Percentiles rank a stretch among this genome's conserved stretches.
These are phyloP conservation scores for Melipona bicolor DNA, from an alignment of 2,888 invertebrate genomes.

Conservation along the genomic window DNA sequence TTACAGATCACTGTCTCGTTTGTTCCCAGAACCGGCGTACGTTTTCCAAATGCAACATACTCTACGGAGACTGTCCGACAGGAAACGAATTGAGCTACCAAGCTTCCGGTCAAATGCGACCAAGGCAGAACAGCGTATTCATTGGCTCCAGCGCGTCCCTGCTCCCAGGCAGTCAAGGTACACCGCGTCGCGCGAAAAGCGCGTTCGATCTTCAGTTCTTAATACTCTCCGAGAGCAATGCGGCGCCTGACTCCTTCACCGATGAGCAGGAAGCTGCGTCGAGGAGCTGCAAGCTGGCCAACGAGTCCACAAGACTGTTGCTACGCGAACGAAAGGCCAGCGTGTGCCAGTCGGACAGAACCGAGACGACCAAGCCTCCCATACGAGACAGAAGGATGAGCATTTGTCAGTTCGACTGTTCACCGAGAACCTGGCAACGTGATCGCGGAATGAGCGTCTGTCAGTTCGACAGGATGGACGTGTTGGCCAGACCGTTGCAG, in stretches of 20 bases:
- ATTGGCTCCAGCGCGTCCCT: constrained; percentile 89
- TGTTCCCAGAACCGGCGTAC: constrained; percentile 75
- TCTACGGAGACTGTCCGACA: constrained; percentile 86
- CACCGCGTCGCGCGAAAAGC: constrained; percentile 92
- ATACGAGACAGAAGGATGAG: constrained; percentile 75
- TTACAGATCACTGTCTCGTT: neutral
- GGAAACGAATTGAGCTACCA: constrained; percentile 81
- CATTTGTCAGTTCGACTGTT: constrained; percentile 61
- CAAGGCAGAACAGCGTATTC: constrained; percentile 94
- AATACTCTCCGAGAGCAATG: constrained; percentile 85
- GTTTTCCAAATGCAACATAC: constrained; percentile 89
- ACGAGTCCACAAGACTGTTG: constrained; percentile 64
- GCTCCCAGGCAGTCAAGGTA: constrained; percentile 86
- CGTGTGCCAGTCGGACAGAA: constrained; percentile 73
- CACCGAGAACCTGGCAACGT: neutral
- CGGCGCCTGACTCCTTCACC: neutral
- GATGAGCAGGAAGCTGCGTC: constrained; percentile 52
- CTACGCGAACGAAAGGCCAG: constrained; percentile 75
- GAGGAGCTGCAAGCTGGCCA: constrained; percentile 45
- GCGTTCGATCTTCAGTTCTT: constrained; percentile 94
- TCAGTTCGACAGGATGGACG: neutral
- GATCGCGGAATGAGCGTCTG: neutral
- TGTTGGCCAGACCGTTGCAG: neutral
- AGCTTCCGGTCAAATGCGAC: constrained; percentile 82
- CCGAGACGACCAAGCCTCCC: constrained; percentile 61